A percentile compares a stretch with the other conserved stretches of the same genome.
Evolutionary conservation across 1,140 invertebrate genomes (phyloP).

Genomic region (Micrasema longulum): DNA sequence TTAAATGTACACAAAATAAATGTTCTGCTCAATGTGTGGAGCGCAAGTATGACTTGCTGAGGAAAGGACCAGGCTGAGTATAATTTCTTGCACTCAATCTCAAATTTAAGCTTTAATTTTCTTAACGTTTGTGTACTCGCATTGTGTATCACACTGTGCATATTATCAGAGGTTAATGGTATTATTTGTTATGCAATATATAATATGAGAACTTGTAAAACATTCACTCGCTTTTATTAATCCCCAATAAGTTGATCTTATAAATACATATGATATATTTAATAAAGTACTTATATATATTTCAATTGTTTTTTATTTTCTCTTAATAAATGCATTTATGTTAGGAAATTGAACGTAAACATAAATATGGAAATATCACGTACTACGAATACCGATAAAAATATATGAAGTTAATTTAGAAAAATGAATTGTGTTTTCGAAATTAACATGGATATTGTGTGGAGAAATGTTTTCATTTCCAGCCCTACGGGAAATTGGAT

Average conservation of each 20-base stretch:
- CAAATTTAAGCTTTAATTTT: conserved; percentile 42
- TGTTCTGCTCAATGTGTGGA: conserved; percentile 20
- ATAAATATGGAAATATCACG: not conserved
- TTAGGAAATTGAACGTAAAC: no score
- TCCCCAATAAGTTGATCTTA: conserved; percentile 33
- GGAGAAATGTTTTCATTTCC: no score
- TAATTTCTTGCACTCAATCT: conserved; percentile 33
- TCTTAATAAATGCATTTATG: not conserved
- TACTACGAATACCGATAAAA: no score
- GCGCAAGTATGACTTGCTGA: conserved; percentile 2
- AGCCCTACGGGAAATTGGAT: no score
- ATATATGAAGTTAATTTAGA: no score
- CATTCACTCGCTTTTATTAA: conserved; percentile 38
- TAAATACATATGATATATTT: conserved; percentile 34
- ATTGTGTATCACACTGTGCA: conserved; percentile 6
- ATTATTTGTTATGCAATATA: conserved; percentile 30
- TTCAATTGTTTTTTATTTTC: conserved; percentile 3
- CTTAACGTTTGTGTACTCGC: conserved; percentile 8
- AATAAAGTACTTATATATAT: conserved; percentile 38
- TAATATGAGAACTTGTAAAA: conserved; percentile 32
- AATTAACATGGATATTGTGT: no score
- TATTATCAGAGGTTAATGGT: conserved; percentile 30
- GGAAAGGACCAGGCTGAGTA: not conserved
- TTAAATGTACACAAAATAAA: conserved; percentile 6
- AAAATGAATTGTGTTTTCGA: no score